These are phyloP conservation scores for Takifugu rubripes DNA, from an alignment of 2,797 vertebrate species.

Conservation along the genomic window DNA sequence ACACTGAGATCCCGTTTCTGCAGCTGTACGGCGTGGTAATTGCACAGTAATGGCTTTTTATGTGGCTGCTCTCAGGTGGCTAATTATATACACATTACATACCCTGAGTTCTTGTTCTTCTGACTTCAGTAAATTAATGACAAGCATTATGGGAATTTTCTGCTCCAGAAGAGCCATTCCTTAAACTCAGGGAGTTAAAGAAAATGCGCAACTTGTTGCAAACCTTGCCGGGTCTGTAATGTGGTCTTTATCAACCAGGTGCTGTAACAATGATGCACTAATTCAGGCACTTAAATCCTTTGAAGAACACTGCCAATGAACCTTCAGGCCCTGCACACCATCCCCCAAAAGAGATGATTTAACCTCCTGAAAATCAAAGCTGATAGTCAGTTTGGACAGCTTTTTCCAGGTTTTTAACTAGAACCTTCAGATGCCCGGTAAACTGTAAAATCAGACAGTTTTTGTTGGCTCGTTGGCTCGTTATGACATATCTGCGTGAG, in stretches of 20 bases:
- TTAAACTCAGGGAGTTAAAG: constrained; percentile 38
- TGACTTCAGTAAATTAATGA: constrained; percentile 78
- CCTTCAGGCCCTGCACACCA: background rate
- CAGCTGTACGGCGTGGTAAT: constrained; percentile 77
- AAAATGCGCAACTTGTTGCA: constrained; percentile 30
- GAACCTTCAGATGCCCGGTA: background rate
- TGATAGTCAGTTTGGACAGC: constrained; percentile 2
- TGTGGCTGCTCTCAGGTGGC: constrained; percentile 80
- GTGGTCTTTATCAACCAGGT: constrained; percentile 25
- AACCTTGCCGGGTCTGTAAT: background rate
- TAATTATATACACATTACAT: constrained; percentile 84
- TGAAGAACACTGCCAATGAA: background rate
- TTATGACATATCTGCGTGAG: constrained; percentile 36
- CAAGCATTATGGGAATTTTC: constrained; percentile 64
- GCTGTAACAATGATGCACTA: constrained; percentile 2
- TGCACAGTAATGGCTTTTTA: constrained; percentile 81
- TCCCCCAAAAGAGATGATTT: background rate
- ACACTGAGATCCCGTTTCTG: constrained; percentile 69
- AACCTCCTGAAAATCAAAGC: background rate
- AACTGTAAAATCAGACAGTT: background rate
- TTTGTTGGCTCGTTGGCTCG: constrained; percentile 18
- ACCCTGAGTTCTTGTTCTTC: constrained; percentile 76
- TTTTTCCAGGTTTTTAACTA: background rate
- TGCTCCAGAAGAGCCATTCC: constrained; percentile 52
- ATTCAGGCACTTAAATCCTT: background rate